Base-by-base conservation (phyloP, 2,888 invertebrate species). In the Agrochola macilenta region DNA sequence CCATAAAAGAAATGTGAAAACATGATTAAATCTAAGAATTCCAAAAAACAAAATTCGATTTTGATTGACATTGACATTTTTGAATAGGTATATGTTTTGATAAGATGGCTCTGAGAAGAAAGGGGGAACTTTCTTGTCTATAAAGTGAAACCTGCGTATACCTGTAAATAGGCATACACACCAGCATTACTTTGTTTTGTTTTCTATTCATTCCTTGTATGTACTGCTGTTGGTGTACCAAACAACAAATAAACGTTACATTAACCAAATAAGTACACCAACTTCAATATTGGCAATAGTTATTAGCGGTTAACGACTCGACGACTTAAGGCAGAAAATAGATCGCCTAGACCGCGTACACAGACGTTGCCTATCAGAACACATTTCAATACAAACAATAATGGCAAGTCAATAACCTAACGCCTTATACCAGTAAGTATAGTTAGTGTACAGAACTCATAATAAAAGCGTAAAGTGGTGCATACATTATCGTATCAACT, bases 401-500 rank as follows among this genome's bases (percentile, higher is more conserved):
- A 46, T 58, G 23, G 30, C 71, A 72, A 61, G 86, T 83, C 83
- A 83, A 82, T 78, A 85, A 82, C 83, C 86, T 77, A 69, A 63
- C 35, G 43, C 35, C 46, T 20, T 43, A 60, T 20, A 54, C 5
- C 5, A 26, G 3, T 30, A 23, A 49, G 2, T 64, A 64, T 49
- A 65, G 17, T 60, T 65, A 35, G 12, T 65, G 12, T 65, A 74
- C 39, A 81, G 58, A 65, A 57, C 66, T 69, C 71, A 35, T 70
- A 73, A 81, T 71, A 79, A 79, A 78, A 66, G 43, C 76, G 76
- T 79, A 77, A 78, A 80, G 61, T 78, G 74, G 39, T 76, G 78
- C 81, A 86, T 79, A 81, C 69, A 87, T 89, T 83, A 89, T 78
- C 74, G 76, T 69, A 83, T 84, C 75, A 88, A 85, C 82, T 61